Base-by-base conservation (phyloP, 2,113 vertebrate genomes). In the Salvator merianae region DNA sequence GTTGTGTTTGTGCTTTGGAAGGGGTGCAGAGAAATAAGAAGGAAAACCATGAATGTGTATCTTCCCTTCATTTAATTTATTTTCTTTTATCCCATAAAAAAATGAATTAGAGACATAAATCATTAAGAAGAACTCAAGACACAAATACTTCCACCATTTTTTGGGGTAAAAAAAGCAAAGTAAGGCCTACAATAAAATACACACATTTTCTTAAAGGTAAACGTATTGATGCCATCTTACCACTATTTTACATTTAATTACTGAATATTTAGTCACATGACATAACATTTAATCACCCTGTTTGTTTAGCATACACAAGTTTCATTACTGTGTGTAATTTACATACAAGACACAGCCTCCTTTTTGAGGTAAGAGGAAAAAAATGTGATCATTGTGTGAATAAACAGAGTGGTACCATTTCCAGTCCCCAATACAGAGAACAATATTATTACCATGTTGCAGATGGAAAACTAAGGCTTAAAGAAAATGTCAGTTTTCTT, bases 1-100 rank as follows among this genome's bases (percentile, higher is more conserved):
- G 91, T 78, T 85, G 88, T 47, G 50, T 81, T 93, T 78, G 77
- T 70, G 66, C 93, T 95, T 78, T 34, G 89, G 28, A 18, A 13
- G 14, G n/a, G 18, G 24, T 24, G 14, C 36, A 62, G n/a, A 22
- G n/a, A 20, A 24, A 24, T 12, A 13, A n/a, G 5, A 77, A 66
- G 18, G 36, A 1, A 70, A 34, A 71, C 36, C 0, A 65, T 62
- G 40, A 24, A 36, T 28, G 28, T 10, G 22, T 32, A 18, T 53
- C 2, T 24, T 24, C 5, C 18, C 24, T 62, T 43, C 40, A 62
- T 12, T 71, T 1, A 18, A 38, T 0, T 10, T 75, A 4, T 20
- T 36, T 38, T 4, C 75, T 59, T 55, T 55, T 34, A 53, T 53
- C 16, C 50, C 24, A 38, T 12, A 28, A 18, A 22, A 28, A 2